Base-by-base conservation (phyloP, 2,113 vertebrate genomes). In the Lanius ludovicianus region DNA sequence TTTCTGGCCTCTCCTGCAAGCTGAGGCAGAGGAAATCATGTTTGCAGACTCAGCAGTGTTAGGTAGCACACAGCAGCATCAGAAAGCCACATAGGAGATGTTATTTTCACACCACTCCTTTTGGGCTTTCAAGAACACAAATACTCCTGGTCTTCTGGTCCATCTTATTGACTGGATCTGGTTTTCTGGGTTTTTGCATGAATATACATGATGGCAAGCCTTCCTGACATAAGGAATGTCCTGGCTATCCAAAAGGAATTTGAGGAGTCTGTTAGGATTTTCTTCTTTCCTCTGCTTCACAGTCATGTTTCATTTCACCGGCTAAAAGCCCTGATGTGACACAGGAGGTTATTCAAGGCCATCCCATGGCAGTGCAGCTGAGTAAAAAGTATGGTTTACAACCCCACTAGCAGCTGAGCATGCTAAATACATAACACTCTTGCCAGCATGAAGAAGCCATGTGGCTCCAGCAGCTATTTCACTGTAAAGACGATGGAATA, bases 271-370 rank as follows among this genome's bases (percentile, higher is more conserved):
- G 88, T 49, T 63, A 57, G 55, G 59, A 74, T 89, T 91, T 88
- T 85, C 60, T 86, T 86, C 33, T 68, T 84, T 85, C 64, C 47
- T 91, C 56, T 75, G 64, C 88, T 75, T 89, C 83, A 84, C 30
- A 75, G 60, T 47, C 77, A 55, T 84, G 80, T 93, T 95, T 90
- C 60, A 52, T 84, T 93, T 95, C 64, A 69, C 60, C 60, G 86
- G 90, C 19, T 83, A 95, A 92, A 96, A 91, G 90, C 57, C 78
- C 84, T 95, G 67, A 96, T 73, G 81, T 87, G 95, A 94, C 88
- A 95, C 28, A 41, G 55, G 35, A 94, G 86, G 84, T 96, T 96
- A 95, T 97, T 95, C 92, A 84, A 90, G 95, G 96, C 92, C 90
- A 91, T 47, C 62, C 64, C 2, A 8, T 87, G 75, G 71, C 71